Conservation (phyloP, 64 coral and sea anemone genomes). For the Dendrophyllia cribrosa region DNA sequence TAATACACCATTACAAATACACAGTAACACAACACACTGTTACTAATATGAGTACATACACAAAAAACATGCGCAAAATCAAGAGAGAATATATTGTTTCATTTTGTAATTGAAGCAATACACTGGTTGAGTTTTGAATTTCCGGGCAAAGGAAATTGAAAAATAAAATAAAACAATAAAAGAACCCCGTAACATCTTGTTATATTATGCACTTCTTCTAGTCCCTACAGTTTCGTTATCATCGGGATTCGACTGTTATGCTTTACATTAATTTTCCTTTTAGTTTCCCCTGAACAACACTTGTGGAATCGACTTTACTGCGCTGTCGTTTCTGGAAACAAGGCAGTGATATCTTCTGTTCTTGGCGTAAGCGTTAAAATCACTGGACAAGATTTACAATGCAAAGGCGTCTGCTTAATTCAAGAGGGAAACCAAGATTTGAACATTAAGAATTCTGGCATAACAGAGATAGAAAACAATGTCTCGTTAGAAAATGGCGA, state of each 20-base stretch:
- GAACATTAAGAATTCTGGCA: background rate
- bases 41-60: too few relatives aligned
- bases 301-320: slow-evolving; percentile 93
- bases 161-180: too few relatives aligned
- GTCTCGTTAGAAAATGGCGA: background rate
- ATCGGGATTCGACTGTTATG: background rate
- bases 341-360: slow-evolving; percentile 60
- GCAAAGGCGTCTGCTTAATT: background rate
- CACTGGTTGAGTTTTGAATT: too few relatives aligned
- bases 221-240: background rate
- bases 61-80: too few relatives aligned
- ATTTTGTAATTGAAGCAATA: too few relatives aligned
- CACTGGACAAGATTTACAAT: background rate
- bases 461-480: background rate
- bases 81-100: too few relatives aligned
- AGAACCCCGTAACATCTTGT: too few relatives aligned
- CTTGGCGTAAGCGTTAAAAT: background rate
- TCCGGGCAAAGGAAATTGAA: too few relatives aligned
- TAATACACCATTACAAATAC: too few relatives aligned
- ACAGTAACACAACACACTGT: too few relatives aligned
- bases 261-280: background rate
- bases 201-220: too few relatives aligned
- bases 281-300: slow-evolving; percentile 60
- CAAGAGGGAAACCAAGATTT: background rate
- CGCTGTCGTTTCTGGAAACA: slow-evolving; percentile 79